Evolutionary conservation across 2,888 invertebrate species (phyloP).

Genomic region (Hypsopygia costalis): DNA sequence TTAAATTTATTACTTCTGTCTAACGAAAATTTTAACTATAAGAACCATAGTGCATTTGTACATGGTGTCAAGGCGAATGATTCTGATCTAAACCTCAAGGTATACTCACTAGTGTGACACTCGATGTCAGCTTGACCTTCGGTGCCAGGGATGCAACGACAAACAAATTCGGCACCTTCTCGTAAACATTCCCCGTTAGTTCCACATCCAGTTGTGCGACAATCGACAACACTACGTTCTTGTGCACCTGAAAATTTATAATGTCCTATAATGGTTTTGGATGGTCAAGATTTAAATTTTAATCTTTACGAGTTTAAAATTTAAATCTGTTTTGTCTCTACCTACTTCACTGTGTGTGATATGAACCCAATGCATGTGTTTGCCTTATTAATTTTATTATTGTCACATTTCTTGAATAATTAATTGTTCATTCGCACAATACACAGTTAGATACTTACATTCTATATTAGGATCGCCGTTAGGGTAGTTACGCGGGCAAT

Average conservation of each 20-base stretch:
- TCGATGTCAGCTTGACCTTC: constrained; percentile 86
- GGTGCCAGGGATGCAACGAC: constrained; percentile 88
- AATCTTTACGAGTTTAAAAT: too few species aligned
- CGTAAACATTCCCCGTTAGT: constrained; percentile 92
- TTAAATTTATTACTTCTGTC: constrained; percentile 15
- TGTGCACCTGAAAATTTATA: constrained; percentile 66
- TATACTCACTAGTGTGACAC: constrained; percentile 81
- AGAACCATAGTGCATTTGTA: constrained; percentile 70
- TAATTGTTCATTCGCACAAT: constrained; percentile 13
- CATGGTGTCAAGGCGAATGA: constrained; percentile 46
- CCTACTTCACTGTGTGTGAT: too few species aligned
- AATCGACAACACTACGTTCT: constrained; percentile 84
- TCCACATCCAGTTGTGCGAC: constrained; percentile 91
- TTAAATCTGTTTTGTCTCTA: too few species aligned
- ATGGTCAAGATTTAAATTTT: too few species aligned
- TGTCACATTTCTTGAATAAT: constrained; percentile 11
- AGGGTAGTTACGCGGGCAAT: constrained; percentile 90
- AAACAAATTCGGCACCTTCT: constrained; percentile 91
- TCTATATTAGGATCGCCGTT: constrained; percentile 91
- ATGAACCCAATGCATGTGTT: background rate
- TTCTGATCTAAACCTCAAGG: background rate
- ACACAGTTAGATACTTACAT: constrained; percentile 82
- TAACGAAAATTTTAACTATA: background rate
- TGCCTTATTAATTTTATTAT: constrained; percentile 1
- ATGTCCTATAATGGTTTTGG: too few species aligned